A percentile compares a stretch with the other conserved stretches of the same genome.
phyloP scores from a whole-genome alignment of 2,113 vertebrate species.

The Desmodus rotundus region DNA sequence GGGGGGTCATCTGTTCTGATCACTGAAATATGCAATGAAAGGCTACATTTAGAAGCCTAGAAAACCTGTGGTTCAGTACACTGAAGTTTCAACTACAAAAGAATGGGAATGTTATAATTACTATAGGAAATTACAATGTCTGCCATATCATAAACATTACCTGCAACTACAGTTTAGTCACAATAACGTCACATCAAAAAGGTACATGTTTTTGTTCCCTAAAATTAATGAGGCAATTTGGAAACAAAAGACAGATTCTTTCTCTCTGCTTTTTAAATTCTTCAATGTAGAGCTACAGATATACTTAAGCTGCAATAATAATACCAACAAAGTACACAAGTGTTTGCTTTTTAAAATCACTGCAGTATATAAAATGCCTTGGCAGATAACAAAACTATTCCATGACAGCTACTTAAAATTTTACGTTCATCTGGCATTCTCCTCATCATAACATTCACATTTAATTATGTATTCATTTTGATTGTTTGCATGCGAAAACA shows the following conservation, averaged over 20 bases:
- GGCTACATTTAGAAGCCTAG: conserved; percentile 5
- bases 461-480: conserved; percentile 59
- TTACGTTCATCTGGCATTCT: not conserved
- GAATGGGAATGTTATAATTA: conserved; percentile 58
- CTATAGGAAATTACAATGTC: conserved; percentile 36
- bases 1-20: conserved; percentile 28
- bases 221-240: conserved; percentile 68
- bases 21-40: conserved; percentile 36
- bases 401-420: conserved; percentile 33
- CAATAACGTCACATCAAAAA: conserved; percentile 33
- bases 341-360: conserved; percentile 25
- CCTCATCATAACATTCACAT: conserved; percentile 60
- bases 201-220: conserved; percentile 42
- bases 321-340: conserved; percentile 64
- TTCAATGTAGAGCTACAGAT: conserved; percentile 10
- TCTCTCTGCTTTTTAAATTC: conserved; percentile 27
- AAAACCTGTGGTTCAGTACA: conserved; percentile 52
- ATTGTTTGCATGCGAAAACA: conserved; percentile 65
- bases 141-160: conserved; percentile 30
- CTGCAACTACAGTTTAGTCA: conserved; percentile 34
- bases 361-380: conserved; percentile 53
- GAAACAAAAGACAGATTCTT: conserved; percentile 60
- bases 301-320: conserved; percentile 51
- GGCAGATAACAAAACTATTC: conserved; percentile 49
- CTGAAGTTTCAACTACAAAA: conserved; percentile 66